Conservation (phyloP, 2,797 vertebrate species). For the Halcyon smyrnensis region DNA sequence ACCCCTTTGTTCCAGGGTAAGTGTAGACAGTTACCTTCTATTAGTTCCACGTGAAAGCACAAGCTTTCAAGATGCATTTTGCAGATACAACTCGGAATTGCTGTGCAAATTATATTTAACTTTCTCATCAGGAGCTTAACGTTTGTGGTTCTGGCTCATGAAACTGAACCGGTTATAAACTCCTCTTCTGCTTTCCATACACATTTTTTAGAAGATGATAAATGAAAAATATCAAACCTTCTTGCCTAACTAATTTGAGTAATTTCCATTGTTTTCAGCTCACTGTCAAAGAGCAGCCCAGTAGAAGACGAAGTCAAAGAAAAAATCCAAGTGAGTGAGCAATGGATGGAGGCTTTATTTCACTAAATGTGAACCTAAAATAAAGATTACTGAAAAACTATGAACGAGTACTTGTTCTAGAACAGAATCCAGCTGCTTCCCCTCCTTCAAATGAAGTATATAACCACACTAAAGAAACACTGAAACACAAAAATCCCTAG, state of each 20-base stretch:
- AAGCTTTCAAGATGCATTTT: background rate
- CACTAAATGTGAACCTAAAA: slow-evolving; percentile 60
- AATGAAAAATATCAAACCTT: background rate
- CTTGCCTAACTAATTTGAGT: background rate
- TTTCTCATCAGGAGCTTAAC: background rate
- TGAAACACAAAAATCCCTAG: slow-evolving; percentile 7
- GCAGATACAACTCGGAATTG: background rate
- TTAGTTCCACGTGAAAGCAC: background rate
- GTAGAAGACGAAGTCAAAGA: slow-evolving; percentile 48
- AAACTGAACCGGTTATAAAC: background rate
- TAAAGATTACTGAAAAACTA: slow-evolving; percentile 61
- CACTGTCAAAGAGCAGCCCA: slow-evolving; percentile 22
- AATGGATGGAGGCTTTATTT: slow-evolving; percentile 73
- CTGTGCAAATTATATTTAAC: background rate
- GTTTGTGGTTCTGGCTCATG: background rate
- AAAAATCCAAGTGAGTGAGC: background rate
- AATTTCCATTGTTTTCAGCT: slow-evolving; percentile 78
- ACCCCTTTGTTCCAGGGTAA: background rate
- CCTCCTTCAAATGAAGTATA: slow-evolving; percentile 47
- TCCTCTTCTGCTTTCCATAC: background rate
- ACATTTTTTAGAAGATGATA: background rate
- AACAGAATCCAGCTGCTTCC: slow-evolving; percentile 67
- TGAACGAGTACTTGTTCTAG: slow-evolving; percentile 70
- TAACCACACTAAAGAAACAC: slow-evolving; percentile 23
- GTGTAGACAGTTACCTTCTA: background rate